Base-by-base conservation (phyloP, 1,140 invertebrate genomes). In the Berghia stephanieae region DNA sequence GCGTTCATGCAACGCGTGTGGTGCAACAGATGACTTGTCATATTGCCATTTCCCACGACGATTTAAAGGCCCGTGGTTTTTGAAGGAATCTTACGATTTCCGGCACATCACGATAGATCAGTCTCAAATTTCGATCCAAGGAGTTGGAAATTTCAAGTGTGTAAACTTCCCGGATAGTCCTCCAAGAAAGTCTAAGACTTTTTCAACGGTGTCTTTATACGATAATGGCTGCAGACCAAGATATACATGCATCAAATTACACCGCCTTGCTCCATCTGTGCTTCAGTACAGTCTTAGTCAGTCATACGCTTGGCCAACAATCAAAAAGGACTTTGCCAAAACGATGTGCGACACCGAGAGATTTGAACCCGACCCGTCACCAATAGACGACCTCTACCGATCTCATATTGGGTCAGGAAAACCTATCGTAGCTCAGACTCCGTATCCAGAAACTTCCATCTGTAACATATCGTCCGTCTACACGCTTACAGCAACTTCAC, bases 201-300 rank as follows among this genome's bases (percentile, higher is more conserved):
- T 78, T 78, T 81, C 83, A 24, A 78, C 80, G 1, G 66, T 84
- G 42, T 85, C 84, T 34, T 63, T 80, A 38, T 83, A 81, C 52
- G 42, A 60, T 31, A 84, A 85, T 55, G 84, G 84, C 18, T 85
- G 84, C 76, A 70, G 84, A 24, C 84, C 84, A n/a, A 77, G 83
- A 27, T 83, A 81, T 74, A 82, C 83, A 27, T 85, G 84, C 67
- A 24, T 83, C 8, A 69, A 78, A 38, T 66, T 85, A 3, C 71
- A 78, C 16, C 49, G 75, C 16, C 75, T 82, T 2, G 74, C 70
- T 0, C 80, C 80, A 6, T 80, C 82, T 27, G 80, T 81, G 0
- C 67, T 81, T 38, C 72, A 79, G 0, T 81, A 79, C 72, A 75
- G 78, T 21, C 71, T 84, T 16, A 81, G 81, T 43, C 76, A 81